Evolutionary conservation across 2,797 vertebrate genomes (phyloP), one percentile per base, ranked within the genome.

Genomic region (Lepus oiostolus): DNA sequence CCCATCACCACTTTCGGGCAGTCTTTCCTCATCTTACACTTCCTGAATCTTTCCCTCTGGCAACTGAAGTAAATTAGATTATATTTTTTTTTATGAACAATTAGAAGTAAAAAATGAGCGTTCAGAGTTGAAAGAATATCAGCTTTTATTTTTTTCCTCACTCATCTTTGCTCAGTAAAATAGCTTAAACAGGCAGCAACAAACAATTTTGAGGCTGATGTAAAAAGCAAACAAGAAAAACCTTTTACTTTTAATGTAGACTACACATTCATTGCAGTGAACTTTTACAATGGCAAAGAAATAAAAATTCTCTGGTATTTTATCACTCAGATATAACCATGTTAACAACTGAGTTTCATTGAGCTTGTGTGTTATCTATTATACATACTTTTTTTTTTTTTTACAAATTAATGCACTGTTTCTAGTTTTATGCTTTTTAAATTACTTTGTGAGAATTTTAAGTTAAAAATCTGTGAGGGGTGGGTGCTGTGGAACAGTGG

Each of bases 141-240:
- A 88, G n/a, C 17, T 83, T 84, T 77, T n/a, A 38, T 8, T 13
- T 88, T 76, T 52, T 80, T 91, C 60, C 28, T 4, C 67, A 74
- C 30, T 83, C 1, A 26, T 82, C n/a, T 93, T 84, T 88, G 30
- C 32, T 90, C 58, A 90, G 42, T 52, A 83, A 88, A 94, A 88
- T 22, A 91, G 19, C 50, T 91, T 87, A 63, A 74, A 82, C 4
- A 90, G 60, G 58, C 35, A 77, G 30, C 42, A 76, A 92, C 92
- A 93, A 74, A 22, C 5, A 80, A 76, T 0, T 32, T 76, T 92
- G 63, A 79, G 76, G 93, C 74, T 5, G 2, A 24, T 76, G 12
- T 22, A 72, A 74, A 93, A 65, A 58, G 21, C 22, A 83, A 74
- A 58, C 19, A 68, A 52, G 16, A 74, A 79, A 68, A 60, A 30